A percentile compares a stretch with the other conserved stretches of the same genome.
Conservation (phyloP, 2,113 vertebrate species). For the Crotalus horridus region DNA sequence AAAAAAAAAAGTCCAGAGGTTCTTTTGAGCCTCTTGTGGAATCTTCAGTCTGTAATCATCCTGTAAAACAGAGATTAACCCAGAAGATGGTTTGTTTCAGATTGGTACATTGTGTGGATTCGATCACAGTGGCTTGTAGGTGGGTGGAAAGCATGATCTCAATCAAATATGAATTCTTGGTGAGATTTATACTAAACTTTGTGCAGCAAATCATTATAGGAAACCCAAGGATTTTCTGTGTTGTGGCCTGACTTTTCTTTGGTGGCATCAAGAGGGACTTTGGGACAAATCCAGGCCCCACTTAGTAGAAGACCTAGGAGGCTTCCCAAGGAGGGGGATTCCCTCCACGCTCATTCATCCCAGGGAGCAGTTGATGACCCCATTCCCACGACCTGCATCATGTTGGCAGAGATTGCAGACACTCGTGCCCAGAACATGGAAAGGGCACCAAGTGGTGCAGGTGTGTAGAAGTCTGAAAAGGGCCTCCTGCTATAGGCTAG, state of each 20-base stretch:
- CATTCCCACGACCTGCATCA: not conserved
- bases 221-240: not conserved
- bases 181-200: not conserved
- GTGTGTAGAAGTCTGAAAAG: not conserved
- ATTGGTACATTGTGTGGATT: not conserved
- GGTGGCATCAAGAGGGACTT: not conserved
- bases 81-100: not conserved
- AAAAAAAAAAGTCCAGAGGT: not conserved
- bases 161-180: not conserved
- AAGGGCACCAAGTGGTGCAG: not conserved
- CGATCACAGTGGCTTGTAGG: not conserved
- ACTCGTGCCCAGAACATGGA: not conserved
- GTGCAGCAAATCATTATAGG: not conserved
- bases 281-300: not conserved
- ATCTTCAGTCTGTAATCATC: not conserved
- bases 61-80: not conserved
- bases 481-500: not conserved
- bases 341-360: not conserved
- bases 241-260: not conserved
- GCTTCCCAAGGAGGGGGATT: not conserved
- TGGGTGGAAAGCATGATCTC: not conserved
- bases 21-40: not conserved
- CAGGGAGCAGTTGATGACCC: not conserved
- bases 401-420: not conserved
- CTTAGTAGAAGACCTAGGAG: not conserved